phyloP scores from a whole-genome alignment of 2,113 vertebrate genomes.

The Spheniscus mendiculus region DNA sequence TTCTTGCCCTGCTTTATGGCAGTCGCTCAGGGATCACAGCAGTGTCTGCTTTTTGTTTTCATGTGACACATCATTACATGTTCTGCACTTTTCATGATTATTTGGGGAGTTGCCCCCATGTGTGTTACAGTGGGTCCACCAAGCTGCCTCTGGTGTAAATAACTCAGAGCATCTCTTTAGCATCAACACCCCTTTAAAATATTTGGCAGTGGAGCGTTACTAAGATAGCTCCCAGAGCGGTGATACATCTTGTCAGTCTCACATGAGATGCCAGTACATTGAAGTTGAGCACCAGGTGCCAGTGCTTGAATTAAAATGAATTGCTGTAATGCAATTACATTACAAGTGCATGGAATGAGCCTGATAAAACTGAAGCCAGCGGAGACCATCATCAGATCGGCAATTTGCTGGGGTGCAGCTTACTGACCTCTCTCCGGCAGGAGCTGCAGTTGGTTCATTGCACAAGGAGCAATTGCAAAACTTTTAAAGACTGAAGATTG shows the following conservation, averaged over 20 bases:
- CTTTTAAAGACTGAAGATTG: background rate
- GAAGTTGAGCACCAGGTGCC: background rate
- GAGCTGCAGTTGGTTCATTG: background rate
- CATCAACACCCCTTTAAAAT: background rate
- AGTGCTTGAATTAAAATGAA: background rate
- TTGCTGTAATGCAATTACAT: background rate
- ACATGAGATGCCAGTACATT: slow-evolving; percentile 2
- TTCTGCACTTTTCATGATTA: background rate
- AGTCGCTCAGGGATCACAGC: background rate
- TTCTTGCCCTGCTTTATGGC: background rate
- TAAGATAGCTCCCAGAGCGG: background rate
- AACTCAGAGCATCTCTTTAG: background rate
- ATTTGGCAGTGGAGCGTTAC: background rate
- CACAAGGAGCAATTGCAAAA: background rate
- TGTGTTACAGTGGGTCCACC: background rate
- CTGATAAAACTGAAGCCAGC: background rate
- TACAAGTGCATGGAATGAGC: background rate
- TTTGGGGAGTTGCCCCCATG: background rate
- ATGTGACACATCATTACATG: background rate
- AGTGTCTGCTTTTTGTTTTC: background rate
- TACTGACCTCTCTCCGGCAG: background rate
- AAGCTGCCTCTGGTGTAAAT: background rate
- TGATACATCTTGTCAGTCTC: background rate
- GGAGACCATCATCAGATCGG: background rate
- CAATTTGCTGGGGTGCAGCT: background rate